A percentile compares a stretch with the other conserved stretches of the same genome.
These are phyloP conservation scores for Calliopum simillimum DNA, from an alignment of 2,888 invertebrate genomes.

Conservation along the genomic window DNA sequence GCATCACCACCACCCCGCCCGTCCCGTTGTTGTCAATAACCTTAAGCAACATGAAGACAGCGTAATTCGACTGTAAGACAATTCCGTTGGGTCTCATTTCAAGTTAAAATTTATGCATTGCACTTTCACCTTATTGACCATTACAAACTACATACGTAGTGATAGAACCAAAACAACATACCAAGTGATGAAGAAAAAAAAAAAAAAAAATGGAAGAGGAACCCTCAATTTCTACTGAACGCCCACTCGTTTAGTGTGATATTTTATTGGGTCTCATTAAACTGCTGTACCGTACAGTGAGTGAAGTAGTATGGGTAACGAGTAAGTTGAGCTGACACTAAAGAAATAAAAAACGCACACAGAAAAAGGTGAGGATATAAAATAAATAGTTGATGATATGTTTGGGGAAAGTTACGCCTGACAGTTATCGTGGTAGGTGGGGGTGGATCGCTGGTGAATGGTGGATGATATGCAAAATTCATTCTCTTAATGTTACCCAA, in stretches of 20 bases:
- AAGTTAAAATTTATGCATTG: slow-evolving; percentile 40
- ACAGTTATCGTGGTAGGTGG: not conserved
- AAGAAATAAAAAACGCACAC: not conserved
- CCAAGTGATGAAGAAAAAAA: not conserved
- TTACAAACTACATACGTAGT: not conserved
- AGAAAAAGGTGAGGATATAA: slow-evolving; percentile 5
- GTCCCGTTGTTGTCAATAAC: no score
- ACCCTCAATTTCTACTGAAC: not conserved
- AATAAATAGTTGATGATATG: not conserved
- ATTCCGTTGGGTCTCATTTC: slow-evolving; percentile 38
- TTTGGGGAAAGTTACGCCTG: not conserved
- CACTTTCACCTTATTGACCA: slow-evolving; percentile 38
- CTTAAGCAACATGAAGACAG: slow-evolving; percentile 8
- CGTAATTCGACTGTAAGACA: slow-evolving; percentile 18
- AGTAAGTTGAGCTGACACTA: no score
- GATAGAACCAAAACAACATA: not conserved
- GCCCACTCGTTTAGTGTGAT: slow-evolving; percentile 9
- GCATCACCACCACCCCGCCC: no score
- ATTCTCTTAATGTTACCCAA: not conserved
- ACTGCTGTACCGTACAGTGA: no score
- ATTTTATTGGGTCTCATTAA: slow-evolving; percentile 23
- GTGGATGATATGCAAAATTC: not conserved
- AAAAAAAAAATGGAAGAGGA: not conserved
- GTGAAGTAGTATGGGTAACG: no score
- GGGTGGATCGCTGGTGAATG: not conserved